Conservation (phyloP, 2,888 invertebrate species). For the Plebejus argus region DNA sequence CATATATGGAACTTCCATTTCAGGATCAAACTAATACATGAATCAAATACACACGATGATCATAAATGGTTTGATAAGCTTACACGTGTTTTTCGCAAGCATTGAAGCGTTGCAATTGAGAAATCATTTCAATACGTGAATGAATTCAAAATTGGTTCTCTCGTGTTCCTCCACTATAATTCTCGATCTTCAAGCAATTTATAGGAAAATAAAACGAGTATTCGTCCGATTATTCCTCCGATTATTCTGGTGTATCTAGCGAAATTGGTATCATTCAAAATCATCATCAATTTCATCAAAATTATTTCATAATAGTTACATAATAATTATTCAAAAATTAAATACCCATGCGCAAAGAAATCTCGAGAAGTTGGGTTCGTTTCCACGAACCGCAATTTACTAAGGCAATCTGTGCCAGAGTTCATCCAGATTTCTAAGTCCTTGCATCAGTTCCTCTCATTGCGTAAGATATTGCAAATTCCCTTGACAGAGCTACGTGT, state of each 20-base stretch:
- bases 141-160: neutral
- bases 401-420: neutral
- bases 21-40: neutral
- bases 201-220: neutral
- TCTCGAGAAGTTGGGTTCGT: no score
- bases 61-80: neutral
- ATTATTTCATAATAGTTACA: no score
- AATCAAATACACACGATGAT: neutral
- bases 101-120: neutral
- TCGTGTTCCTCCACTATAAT: neutral
- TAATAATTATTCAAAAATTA: no score
- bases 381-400: neutral
- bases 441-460: neutral
- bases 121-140: neutral
- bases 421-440: neutral
- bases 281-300: no score
- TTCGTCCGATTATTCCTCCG: neutral
- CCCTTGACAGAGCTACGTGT: neutral
- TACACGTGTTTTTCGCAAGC: constrained; percentile 2
- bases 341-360: no score
- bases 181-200: neutral
- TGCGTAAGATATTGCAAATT: neutral
- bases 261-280: no score
- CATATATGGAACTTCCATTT: neutral
- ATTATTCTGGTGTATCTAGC: no score